A percentile compares a stretch with the other conserved stretches of the same genome.
phyloP scores from a whole-genome alignment of 2,888 invertebrate species.

The Andricus curvator region DNA sequence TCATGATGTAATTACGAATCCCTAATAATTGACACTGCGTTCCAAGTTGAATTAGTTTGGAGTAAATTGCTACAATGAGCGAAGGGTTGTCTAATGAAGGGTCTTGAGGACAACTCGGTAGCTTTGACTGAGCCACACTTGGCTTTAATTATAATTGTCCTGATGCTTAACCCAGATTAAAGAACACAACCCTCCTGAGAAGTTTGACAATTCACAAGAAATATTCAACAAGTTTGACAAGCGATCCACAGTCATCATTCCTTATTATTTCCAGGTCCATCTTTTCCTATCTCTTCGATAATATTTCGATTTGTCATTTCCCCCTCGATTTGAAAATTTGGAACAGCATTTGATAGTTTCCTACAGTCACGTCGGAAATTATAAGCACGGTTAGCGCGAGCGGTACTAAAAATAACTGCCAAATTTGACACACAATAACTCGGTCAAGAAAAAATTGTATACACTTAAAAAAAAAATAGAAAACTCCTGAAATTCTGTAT shows the following conservation, averaged over 20 bases:
- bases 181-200: background rate
- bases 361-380: too few species aligned
- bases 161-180: constrained; percentile 30
- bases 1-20: constrained; percentile 24
- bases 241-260: background rate
- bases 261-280: background rate
- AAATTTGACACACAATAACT: too few species aligned
- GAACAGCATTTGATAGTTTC: too few species aligned
- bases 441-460: too few species aligned
- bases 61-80: constrained; percentile 32
- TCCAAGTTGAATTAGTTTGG: constrained; percentile 20
- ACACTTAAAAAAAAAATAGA: too few species aligned
- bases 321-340: too few species aligned
- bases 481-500: too few species aligned
- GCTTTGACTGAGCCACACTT: constrained; percentile 33
- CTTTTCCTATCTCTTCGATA: too few species aligned
- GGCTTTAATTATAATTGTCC: constrained; percentile 35
- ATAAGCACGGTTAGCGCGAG: too few species aligned
- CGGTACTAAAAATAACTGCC: too few species aligned
- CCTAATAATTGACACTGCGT: constrained; percentile 34
- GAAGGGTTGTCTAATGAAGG: constrained; percentile 30
- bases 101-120: constrained; percentile 23
- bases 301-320: too few species aligned
- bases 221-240: constrained; percentile 22
- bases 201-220: background rate